phyloP scores from a whole-genome alignment of 2,113 vertebrate species.

The Pheucticus melanocephalus region DNA sequence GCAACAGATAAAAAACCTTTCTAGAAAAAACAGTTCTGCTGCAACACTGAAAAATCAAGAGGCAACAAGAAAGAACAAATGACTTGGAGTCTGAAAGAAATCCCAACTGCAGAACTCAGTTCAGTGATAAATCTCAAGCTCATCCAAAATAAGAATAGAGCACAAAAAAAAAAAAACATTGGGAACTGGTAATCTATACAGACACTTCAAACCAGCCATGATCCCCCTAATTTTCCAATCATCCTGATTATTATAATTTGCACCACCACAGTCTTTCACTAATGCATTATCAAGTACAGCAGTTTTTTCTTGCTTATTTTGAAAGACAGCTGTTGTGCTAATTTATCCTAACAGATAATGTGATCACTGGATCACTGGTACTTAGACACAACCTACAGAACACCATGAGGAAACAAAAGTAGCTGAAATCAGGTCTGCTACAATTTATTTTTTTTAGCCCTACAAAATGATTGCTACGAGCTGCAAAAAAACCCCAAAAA shows the following conservation, averaged over 20 bases:
- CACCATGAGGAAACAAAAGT: neutral
- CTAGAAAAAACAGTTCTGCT: neutral
- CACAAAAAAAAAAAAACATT: neutral
- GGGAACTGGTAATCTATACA: neutral
- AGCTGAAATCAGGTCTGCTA: neutral
- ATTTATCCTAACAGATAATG: slow-evolving; percentile 29
- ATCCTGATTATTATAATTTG: slow-evolving; percentile 40
- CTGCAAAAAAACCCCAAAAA: neutral
- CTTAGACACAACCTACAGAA: neutral
- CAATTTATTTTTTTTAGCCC: neutral
- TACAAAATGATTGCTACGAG: neutral
- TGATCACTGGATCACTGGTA: neutral
- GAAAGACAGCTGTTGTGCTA: slow-evolving; percentile 46
- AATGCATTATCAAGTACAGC: slow-evolving; percentile 14
- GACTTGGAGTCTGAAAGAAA: neutral
- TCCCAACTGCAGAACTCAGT: neutral
- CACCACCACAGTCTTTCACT: neutral
- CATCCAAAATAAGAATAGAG: neutral
- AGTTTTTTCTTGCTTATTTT: slow-evolving; percentile 50
- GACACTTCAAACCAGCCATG: neutral
- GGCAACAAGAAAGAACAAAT: neutral
- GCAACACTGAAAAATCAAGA: neutral
- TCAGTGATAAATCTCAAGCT: neutral
- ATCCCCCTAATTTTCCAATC: slow-evolving; percentile 16
- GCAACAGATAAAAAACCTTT: neutral